These are phyloP conservation scores for Semicossyphus pulcher DNA, from an alignment of 2,113 vertebrate genomes.

Conservation along the genomic window DNA sequence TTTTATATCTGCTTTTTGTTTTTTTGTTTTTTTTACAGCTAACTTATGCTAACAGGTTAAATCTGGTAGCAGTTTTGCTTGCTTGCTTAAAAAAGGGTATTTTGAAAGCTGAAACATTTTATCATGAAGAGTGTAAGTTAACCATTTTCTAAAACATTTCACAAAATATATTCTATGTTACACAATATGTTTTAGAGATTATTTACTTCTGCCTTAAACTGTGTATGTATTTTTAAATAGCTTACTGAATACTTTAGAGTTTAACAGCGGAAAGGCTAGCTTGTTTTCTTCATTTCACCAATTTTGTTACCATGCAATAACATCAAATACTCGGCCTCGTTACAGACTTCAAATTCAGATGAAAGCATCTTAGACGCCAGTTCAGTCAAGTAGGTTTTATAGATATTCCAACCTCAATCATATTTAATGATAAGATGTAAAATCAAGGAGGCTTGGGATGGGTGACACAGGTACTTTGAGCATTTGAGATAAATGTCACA, in stretches of 20 bases:
- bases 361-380: slow-evolving; percentile 1
- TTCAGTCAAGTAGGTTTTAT: slow-evolving; percentile 18
- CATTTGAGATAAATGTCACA: slow-evolving; percentile 31
- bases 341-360: slow-evolving; percentile 7
- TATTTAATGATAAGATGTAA: not conserved
- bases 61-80: not conserved
- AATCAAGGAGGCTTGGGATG: not conserved
- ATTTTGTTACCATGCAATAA: slow-evolving; percentile 18
- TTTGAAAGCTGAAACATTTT: too few species aligned
- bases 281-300: not conserved
- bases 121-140: too few species aligned
- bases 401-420: not conserved
- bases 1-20: too few species aligned
- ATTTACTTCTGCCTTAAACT: too few species aligned
- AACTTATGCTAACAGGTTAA: not conserved
- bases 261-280: not conserved
- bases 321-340: slow-evolving; percentile 44
- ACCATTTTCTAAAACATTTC: too few species aligned
- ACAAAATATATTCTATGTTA: too few species aligned
- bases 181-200: too few species aligned
- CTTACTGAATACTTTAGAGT: not conserved
- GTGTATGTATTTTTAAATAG: not conserved
- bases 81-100: too few species aligned
- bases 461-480: not conserved
- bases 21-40: not conserved